These are phyloP conservation scores for Meteorus cinctellus DNA, from an alignment of 2,888 invertebrate species.

Conservation along the genomic window DNA sequence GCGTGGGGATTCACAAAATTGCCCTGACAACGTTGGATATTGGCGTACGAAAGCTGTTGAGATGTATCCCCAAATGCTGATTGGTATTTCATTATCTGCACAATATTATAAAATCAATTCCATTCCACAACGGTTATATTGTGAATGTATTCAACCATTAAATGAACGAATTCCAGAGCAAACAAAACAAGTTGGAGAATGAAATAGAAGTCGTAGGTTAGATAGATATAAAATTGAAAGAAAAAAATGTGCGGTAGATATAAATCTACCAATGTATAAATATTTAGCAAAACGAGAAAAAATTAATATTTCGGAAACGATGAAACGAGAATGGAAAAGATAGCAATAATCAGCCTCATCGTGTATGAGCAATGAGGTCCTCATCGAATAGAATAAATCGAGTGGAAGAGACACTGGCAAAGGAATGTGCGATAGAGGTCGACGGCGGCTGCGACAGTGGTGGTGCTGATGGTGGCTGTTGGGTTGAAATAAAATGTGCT, in stretches of 20 bases:
- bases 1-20: neutral
- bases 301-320: neutral
- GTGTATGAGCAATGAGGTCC: constrained; percentile 35
- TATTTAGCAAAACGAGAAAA: neutral
- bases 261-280: neutral
- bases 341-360: constrained; percentile 13
- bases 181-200: neutral
- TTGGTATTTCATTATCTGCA: neutral
- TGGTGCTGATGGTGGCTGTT: constrained; percentile 27
- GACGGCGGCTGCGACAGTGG: neutral
- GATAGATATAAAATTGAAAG: neutral
- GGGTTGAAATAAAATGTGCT: constrained; percentile 1
- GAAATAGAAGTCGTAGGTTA: neutral
- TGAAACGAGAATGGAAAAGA: constrained; percentile 12
- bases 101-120: neutral
- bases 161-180: neutral
- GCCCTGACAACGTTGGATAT: neutral
- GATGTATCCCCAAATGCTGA: neutral
- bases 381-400: constrained; percentile 29
- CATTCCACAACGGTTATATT: neutral
- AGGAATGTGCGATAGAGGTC: constrained; percentile 25
- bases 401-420: constrained; percentile 36
- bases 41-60: neutral
- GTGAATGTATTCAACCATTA: neutral
- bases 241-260: neutral